Conservation (phyloP, 1,140 invertebrate genomes). For the Drosophila novamexicana region DNA sequence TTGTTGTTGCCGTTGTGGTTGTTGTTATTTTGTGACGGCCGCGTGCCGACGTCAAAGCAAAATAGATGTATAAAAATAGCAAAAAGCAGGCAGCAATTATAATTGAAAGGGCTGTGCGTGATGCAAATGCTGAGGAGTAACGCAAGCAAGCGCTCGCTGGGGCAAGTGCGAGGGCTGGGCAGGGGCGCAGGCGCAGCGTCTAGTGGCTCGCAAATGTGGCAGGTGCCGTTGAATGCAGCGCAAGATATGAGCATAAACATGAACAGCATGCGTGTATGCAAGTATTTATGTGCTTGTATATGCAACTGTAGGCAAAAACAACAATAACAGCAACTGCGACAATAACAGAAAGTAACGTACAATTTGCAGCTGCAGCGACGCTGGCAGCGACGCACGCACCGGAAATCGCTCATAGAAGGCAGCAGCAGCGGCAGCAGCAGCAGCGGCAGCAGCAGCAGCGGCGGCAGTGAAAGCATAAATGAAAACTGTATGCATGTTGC, state of each 20-base stretch:
- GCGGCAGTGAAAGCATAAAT: conserved; percentile 31
- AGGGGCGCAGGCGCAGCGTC: conserved; percentile 58
- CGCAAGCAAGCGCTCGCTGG: not conserved
- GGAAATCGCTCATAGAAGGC: conserved; percentile 79
- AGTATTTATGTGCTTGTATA: not conserved
- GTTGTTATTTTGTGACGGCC: conserved; percentile 44
- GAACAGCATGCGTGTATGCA: conserved; percentile 10
- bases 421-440: conserved; percentile 15
- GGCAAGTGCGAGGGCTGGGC: not conserved
- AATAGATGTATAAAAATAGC: conserved; percentile 73
- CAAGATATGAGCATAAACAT: conserved; percentile 29
- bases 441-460: not conserved
- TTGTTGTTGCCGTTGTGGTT: conserved; percentile 28
- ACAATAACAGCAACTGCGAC: conserved; percentile 29
- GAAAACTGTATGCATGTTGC: conserved; percentile 11
- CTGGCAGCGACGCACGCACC: conserved; percentile 64
- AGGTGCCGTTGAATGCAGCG: conserved; percentile 38
- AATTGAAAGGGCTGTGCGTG: conserved; percentile 81
- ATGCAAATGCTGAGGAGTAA: conserved; percentile 58
- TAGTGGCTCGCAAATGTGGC: conserved; percentile 43
- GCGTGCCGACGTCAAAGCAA: conserved; percentile 53
- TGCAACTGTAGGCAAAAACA: too few relatives aligned
- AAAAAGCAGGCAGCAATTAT: conserved; percentile 72
- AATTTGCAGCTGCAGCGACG: conserved; percentile 58
- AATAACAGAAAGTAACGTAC: conserved; percentile 64